A percentile compares a stretch with the other conserved stretches of the same genome.
Conservation (phyloP, 2,113 vertebrate genomes). For the Calyptomena viridis region DNA sequence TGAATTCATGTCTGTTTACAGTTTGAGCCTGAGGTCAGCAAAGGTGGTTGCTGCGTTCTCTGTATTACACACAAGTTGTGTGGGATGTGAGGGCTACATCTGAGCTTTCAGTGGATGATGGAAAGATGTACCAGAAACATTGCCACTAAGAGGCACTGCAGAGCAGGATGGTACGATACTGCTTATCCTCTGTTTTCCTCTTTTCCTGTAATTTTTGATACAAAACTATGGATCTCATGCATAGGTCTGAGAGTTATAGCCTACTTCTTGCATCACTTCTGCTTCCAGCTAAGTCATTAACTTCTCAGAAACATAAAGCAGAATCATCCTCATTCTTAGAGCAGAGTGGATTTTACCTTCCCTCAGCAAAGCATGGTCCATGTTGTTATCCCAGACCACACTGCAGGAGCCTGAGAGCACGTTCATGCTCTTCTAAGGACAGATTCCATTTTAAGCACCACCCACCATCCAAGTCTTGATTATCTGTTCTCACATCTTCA, state of each 20-base stretch:
- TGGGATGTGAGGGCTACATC: background rate
- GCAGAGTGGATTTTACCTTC: background rate
- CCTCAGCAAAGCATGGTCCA: background rate
- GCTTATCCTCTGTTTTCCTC: background rate
- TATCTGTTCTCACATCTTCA: background rate
- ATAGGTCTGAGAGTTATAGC: background rate
- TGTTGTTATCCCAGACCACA: background rate
- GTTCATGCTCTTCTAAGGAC: background rate
- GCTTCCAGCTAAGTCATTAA: background rate
- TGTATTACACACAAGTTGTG: accelerated
- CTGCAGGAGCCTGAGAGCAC: background rate
- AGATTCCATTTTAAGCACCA: background rate
- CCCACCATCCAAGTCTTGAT: background rate
- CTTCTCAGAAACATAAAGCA: background rate
- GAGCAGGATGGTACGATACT: background rate
- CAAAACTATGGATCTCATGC: background rate
- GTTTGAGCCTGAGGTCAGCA: background rate
- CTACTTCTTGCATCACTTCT: background rate
- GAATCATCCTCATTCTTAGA: background rate
- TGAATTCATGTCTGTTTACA: background rate
- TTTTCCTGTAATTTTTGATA: background rate
- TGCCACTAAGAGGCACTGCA: background rate
- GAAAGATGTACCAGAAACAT: background rate
- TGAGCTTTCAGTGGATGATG: background rate
- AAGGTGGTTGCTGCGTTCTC: background rate